Base-by-base conservation (phyloP, 2,797 vertebrate genomes). In the Lerista edwardsae region DNA sequence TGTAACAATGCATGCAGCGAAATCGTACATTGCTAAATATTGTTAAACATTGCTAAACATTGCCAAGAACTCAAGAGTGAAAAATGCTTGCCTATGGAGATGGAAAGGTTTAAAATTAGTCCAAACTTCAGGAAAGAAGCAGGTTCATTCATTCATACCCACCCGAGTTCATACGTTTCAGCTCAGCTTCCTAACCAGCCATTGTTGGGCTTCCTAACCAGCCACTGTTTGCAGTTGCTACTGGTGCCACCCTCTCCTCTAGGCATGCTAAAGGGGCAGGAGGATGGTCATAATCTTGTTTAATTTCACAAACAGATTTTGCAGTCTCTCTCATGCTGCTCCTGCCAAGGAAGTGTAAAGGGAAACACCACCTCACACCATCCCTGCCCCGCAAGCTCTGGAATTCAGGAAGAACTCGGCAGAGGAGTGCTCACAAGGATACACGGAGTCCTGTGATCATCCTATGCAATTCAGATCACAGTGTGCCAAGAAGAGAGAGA, bases 1-100 rank as follows among this genome's bases (percentile, higher is more conserved):
- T 86, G 79, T 74, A 93, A 93, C 84, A 88, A 39, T 17, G 29
- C 21, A 62, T 74, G 75, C 74, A 87, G 29, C 1, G 84, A 86
- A 86, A 65, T 5, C 36, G 51, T 74, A 80, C 17, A 84, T 1
- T 79, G 19, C 0, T 39, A 55, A 87, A 51, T 81, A 44, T 62
- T 85, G 91, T 76, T 47, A n/a, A 31, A 17, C 31, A 75, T 17
- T 0, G 4, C 78, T 73, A 82, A 90, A 84, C 10, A n/a, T 82
- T 23, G 1, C 2, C 10, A n/a, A 55, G n/a, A 29, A 71, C 81
- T 44, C n/a, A 73, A 21, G 80, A 81, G 4, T 65, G 81, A 84
- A 86, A 72, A 6, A 5, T 25, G 62, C 44, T 0, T 2, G 51
- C 41, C n/a, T 8, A 21, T 25, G 57, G 31, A n/a, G 59, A 75